Evolutionary conservation across 2,797 vertebrate species (phyloP).

Genomic region (Chrysocyon brachyurus): DNA sequence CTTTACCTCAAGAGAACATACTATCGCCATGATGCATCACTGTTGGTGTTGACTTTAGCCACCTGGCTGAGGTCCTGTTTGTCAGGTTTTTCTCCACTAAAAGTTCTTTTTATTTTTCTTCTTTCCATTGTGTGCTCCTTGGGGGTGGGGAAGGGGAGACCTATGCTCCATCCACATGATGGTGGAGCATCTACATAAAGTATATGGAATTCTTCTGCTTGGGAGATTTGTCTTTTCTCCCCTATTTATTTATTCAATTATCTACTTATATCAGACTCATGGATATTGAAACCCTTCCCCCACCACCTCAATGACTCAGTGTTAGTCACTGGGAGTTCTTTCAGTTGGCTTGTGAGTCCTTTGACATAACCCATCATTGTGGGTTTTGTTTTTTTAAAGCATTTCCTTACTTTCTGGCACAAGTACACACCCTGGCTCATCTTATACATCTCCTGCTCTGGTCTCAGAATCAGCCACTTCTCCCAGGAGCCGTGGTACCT

Average conservation of each 20-base stretch:
- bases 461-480: background rate
- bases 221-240: background rate
- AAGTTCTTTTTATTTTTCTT: background rate
- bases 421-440: background rate
- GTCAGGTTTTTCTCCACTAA: background rate
- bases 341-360: background rate
- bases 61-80: background rate
- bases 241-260: background rate
- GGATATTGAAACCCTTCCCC: background rate
- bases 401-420: background rate
- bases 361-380: background rate
- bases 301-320: background rate
- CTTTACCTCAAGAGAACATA: accelerated
- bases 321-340: background rate
- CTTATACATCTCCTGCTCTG: background rate
- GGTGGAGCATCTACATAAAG: background rate
- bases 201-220: background rate
- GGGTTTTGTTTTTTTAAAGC: background rate
- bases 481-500: background rate
- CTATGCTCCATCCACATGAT: background rate
- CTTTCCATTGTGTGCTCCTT: background rate
- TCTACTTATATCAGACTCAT: background rate
- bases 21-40: accelerated
- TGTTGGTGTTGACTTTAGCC: background rate
- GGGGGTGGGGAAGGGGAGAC: background rate